Conservation (phyloP, 35 echinoderm and acorn worm genomes). For the Lytechinus pictus region DNA sequence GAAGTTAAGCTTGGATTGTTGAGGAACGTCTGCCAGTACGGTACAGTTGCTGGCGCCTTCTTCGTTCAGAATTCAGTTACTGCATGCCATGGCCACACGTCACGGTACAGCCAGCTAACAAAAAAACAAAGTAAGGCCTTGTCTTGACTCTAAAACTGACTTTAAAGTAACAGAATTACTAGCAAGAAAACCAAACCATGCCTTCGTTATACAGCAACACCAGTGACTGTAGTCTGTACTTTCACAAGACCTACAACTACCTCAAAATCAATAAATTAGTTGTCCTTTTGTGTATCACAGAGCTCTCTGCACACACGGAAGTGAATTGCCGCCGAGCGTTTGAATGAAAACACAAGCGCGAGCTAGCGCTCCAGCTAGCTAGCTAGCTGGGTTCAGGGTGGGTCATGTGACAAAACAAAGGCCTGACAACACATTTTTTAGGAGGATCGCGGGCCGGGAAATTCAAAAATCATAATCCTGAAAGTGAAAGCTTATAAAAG, state of each 20-base stretch:
- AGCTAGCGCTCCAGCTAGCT: neutral
- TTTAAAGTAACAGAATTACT: neutral
- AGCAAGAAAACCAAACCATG: conserved; percentile 21
- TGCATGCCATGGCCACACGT: neutral
- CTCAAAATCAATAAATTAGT: neutral
- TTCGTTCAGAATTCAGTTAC: neutral
- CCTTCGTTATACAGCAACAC: neutral
- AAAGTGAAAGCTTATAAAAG: too few species aligned
- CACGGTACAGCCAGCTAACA: too few species aligned
- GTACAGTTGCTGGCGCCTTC: neutral
- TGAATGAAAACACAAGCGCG: conserved; percentile 36
- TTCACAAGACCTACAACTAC: neutral
- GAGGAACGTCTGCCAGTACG: too few species aligned
- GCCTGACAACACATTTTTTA: neutral
- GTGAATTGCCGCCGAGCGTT: conserved; percentile 25
- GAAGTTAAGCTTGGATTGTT: too few species aligned
- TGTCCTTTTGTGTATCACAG: neutral
- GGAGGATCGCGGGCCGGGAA: too few species aligned
- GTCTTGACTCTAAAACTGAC: conserved; percentile 21
- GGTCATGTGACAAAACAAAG: conserved; percentile 38
- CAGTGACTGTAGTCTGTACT: neutral
- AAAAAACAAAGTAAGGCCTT: neutral
- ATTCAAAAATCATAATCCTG: too few species aligned
- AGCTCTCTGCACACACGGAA: neutral
- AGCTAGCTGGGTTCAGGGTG: too few species aligned